Base-by-base conservation (phyloP, 2,797 vertebrate genomes). In the Parauchenoglanis ngamensis region DNA sequence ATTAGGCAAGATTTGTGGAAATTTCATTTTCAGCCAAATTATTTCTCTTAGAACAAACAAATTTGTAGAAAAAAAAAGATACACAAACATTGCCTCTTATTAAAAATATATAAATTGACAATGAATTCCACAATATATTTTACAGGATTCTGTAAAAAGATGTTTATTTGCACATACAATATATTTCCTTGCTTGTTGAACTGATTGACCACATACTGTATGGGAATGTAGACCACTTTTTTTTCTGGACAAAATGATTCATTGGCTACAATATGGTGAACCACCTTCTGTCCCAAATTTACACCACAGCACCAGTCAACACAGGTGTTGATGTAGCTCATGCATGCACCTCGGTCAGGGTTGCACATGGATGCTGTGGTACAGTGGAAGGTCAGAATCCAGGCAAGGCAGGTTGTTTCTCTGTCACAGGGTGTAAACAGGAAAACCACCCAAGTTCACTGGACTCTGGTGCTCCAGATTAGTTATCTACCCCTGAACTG, bases 111-210 rank as follows among this genome's bases (percentile, higher is more conserved):
- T 6, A 70, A 12, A 5, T 59, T 46, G 1, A 57, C 8, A 1
- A 87, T 77, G 2, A 83, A 83, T 23, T 40, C 4, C 77, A 68
- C 35, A 61, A 19, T 6, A 23, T 70, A 19, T 61, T 59, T 80
- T 12, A 75, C 25, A 75, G 46, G 40, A 15, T 87, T 56, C 57
- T 83, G 81, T 83, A 87, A 87, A 83, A 75, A 12, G 28, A 73
- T 70, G 85, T 90, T 90, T 89, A 89, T 90, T 90, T 68, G 84
- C 86, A 85, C 90, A 89, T 52, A 90, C 88, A 90, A 83, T 70
- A 65, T 13, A 87, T 44, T 85, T 85, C 59, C 25, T 59, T 87
- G 68, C 61, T 78, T 90, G 75, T 83, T 78, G 59, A 83, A 81
- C 68, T 88, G 25, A 86, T 28, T 44, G 56, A 86, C 13, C 25